phyloP scores from a whole-genome alignment of 2,888 invertebrate species.

The Amitus sp. region DNA sequence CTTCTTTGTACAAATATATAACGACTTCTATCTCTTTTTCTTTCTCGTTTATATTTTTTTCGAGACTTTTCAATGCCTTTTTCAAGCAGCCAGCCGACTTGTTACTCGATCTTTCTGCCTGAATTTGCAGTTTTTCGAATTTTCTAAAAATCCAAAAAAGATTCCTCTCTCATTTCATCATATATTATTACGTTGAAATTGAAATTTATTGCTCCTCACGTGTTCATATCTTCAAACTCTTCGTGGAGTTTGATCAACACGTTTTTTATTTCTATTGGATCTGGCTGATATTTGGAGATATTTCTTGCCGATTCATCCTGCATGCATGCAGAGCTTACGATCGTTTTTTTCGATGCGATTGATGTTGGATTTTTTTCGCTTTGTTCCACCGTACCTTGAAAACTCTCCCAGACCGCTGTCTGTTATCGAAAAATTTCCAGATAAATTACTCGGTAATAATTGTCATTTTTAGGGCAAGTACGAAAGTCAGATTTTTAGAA shows the following conservation, averaged over 20 bases:
- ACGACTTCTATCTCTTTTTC: slow-evolving; percentile 60
- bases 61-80: slow-evolving; percentile 49
- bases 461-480: too few relatives aligned
- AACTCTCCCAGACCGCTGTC: too few relatives aligned
- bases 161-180: too few relatives aligned
- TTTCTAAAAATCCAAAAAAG: slow-evolving; percentile 43
- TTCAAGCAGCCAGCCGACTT: slow-evolving; percentile 41
- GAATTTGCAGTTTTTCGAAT: slow-evolving; percentile 52
- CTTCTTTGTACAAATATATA: slow-evolving; percentile 57
- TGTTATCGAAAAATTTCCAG: too few relatives aligned
- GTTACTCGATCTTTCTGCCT: slow-evolving; percentile 46
- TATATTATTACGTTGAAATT: too few relatives aligned
- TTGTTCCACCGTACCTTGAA: too few relatives aligned
- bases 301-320: not conserved
- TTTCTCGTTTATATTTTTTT: slow-evolving; percentile 52
- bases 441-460: too few relatives aligned
- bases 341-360: not conserved
- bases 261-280: slow-evolving; percentile 46
- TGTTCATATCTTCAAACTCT: slow-evolving; percentile 54
- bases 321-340: not conserved
- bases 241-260: slow-evolving; percentile 52
- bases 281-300: slow-evolving; percentile 4
- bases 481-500: too few relatives aligned
- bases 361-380: too few relatives aligned
- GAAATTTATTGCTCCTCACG: slow-evolving; percentile 38